A percentile compares a stretch with the other conserved stretches of the same genome.
Conservation (phyloP, 2,797 vertebrate genomes). For the Hyperoplus lanceolatus region DNA sequence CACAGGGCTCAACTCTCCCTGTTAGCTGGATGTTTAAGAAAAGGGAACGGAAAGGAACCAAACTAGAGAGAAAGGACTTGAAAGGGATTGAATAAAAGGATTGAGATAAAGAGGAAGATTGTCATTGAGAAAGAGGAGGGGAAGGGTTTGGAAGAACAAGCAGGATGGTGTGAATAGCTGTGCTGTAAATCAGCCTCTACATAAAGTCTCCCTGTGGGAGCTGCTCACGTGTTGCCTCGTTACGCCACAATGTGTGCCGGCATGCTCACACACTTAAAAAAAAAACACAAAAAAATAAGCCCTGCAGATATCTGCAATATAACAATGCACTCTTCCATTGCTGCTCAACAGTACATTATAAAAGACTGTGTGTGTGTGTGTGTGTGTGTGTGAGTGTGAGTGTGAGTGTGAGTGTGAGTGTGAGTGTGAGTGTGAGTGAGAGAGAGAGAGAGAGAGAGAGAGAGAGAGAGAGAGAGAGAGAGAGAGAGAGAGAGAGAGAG, state of each 20-base stretch:
- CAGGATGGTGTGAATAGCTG: slow-evolving; percentile 72
- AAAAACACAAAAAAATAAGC: slow-evolving; percentile 60
- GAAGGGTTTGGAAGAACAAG: slow-evolving; percentile 57
- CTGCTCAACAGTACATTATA: slow-evolving; percentile 73
- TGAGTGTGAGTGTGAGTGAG: too few species aligned
- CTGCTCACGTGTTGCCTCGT: slow-evolving; percentile 67
- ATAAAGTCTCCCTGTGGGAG: slow-evolving; percentile 70
- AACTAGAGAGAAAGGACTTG: slow-evolving; percentile 40
- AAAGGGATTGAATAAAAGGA: slow-evolving; percentile 40
- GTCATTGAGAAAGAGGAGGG: slow-evolving; percentile 65
- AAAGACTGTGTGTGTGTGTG: slow-evolving; percentile 53
- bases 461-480: too few species aligned
- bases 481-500: too few species aligned
- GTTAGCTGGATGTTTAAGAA: slow-evolving; percentile 40
- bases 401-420: too few species aligned
- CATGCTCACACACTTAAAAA: slow-evolving; percentile 58
- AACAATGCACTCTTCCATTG: slow-evolving; percentile 69
- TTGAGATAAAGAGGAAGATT: slow-evolving; percentile 59
- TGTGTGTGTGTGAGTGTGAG: too few species aligned
- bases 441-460: too few species aligned
- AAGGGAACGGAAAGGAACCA: slow-evolving; percentile 32
- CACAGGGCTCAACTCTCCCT: slow-evolving; percentile 68
- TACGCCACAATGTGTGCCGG: slow-evolving; percentile 62
- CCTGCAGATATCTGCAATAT: slow-evolving; percentile 70
- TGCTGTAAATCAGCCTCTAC: slow-evolving; percentile 77